Conservation (phyloP, 92 coral and sea anemone genomes). For the Pocillopora meandrina region DNA sequence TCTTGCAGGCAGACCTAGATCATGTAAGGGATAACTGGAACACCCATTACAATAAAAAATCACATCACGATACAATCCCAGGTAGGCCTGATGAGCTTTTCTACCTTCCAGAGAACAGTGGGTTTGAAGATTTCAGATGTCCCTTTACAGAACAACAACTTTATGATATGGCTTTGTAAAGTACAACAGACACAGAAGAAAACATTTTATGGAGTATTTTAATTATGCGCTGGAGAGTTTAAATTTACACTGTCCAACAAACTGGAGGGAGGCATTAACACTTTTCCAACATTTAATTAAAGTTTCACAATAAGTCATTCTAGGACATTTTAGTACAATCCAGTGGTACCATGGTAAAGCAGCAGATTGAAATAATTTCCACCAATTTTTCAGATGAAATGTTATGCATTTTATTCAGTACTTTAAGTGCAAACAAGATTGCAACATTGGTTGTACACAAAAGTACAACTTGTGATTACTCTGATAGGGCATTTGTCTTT, state of each 20-base stretch:
- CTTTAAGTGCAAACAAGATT: too few species aligned
- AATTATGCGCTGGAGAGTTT: slow-evolving; percentile 37
- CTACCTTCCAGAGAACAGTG: not conserved
- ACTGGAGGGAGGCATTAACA: slow-evolving; percentile 46
- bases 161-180: too few species aligned
- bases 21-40: slow-evolving; percentile 65
- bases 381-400: too few species aligned
- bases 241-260: slow-evolving; percentile 19
- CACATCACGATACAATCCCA: not conserved
- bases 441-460: too few species aligned
- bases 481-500: too few species aligned
- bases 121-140: too few species aligned
- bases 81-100: not conserved
- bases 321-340: not conserved
- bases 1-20: slow-evolving; percentile 26
- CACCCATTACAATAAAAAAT: slow-evolving; percentile 35
- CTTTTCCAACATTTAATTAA: not conserved
- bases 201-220: slow-evolving; percentile 38
- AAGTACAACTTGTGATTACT: too few species aligned
- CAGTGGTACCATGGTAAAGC: too few species aligned
- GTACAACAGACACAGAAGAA: too few species aligned
- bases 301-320: not conserved
- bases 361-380: too few species aligned
- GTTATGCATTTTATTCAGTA: too few species aligned
- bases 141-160: too few species aligned